phyloP scores from a whole-genome alignment of 2,797 vertebrate genomes.

The Chloroceryle inda region DNA sequence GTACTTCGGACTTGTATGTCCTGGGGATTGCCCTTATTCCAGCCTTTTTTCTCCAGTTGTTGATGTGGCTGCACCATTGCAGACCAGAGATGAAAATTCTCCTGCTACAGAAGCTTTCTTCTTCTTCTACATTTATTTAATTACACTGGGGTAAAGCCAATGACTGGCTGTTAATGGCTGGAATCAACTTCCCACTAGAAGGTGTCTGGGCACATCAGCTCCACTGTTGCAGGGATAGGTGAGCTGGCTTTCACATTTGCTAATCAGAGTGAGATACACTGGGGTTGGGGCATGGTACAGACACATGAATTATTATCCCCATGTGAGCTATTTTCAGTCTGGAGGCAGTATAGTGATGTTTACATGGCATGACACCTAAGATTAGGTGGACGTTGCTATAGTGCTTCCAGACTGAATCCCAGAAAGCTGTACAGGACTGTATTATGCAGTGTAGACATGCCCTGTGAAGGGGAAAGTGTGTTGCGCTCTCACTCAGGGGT shows the following conservation, averaged over 20 bases:
- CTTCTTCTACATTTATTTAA: background rate
- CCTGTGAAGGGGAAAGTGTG: background rate
- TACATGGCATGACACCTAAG: background rate
- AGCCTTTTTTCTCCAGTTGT: constrained; percentile 15
- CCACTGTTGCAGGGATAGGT: background rate
- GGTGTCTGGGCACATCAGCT: background rate
- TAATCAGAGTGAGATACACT: background rate
- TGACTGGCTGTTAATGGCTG: constrained; percentile 26
- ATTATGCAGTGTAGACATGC: background rate
- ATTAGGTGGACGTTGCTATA: background rate
- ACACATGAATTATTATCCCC: background rate
- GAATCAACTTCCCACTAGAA: constrained; percentile 40
- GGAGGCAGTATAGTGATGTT: constrained; percentile 16
- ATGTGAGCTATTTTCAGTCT: background rate
- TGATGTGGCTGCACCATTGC: background rate
- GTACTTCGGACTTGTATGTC: constrained; percentile 1
- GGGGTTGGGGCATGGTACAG: background rate
- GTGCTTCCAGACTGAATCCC: background rate
- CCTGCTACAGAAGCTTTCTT: background rate
- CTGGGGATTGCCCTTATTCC: constrained; percentile 48
- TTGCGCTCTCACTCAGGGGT: background rate
- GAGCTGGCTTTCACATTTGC: constrained; percentile 19
- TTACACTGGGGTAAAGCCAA: background rate
- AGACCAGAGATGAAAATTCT: background rate
- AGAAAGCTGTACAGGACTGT: background rate